A percentile compares a stretch with the other conserved stretches of the same genome.
phyloP scores from a whole-genome alignment of 1,140 invertebrate genomes.

The Sycophaga agraensis region DNA sequence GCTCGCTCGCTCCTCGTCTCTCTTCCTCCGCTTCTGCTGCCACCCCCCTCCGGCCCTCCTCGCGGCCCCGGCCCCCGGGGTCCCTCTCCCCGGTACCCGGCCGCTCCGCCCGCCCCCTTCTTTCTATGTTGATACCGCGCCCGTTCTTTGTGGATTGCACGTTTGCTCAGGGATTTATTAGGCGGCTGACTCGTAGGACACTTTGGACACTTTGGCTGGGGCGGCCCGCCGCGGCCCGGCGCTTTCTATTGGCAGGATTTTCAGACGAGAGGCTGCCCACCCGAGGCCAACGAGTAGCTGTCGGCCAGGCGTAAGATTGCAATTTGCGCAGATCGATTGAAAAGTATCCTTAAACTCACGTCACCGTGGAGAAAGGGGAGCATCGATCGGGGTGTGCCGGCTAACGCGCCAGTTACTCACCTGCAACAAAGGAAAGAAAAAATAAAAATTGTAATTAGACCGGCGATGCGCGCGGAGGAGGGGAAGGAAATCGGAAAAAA shows the following conservation, averaged over 20 bases:
- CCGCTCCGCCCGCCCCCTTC: neutral
- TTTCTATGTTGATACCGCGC: too few species aligned
- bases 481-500: too few species aligned
- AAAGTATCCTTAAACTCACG: neutral
- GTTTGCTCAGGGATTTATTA: constrained; percentile 20
- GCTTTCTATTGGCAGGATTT: too few species aligned
- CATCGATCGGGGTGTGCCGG: too few species aligned
- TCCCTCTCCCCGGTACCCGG: neutral
- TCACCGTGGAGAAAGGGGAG: too few species aligned
- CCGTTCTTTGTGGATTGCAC: constrained; percentile 19
- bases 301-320: too few species aligned
- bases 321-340: too few species aligned
- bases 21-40: constrained; percentile 8
- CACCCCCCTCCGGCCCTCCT: neutral
- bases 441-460: too few species aligned
- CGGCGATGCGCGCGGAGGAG: too few species aligned
- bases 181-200: constrained; percentile 10
- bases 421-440: constrained; percentile 16
- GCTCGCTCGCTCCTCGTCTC: constrained; percentile 30
- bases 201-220: constrained; percentile 1
- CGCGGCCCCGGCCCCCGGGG: neutral
- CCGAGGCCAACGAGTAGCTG: too few species aligned
- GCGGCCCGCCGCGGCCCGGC: too few species aligned
- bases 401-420: constrained; percentile 16
- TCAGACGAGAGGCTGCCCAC: too few species aligned